Base-by-base conservation (phyloP, 2,113 vertebrate genomes). In the Tursiops truncatus region DNA sequence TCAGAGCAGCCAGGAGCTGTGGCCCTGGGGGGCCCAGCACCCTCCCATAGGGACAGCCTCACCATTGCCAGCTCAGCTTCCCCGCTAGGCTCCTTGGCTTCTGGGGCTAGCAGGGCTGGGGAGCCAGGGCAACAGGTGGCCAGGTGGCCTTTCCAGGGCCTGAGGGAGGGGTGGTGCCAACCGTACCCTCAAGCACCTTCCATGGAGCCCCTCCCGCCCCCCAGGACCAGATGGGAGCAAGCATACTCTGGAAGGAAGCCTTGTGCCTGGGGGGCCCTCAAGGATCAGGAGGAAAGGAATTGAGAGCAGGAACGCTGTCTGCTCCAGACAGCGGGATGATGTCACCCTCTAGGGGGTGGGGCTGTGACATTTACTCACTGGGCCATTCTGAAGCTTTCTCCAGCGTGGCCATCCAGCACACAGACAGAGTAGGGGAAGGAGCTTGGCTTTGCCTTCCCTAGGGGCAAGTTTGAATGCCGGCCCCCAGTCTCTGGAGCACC, bases 361-460 rank as follows among this genome's bases (percentile, higher is more conserved):
- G 9, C 21, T 62, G 26, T 18, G 31, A 44, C 4, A 6, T 41
- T 8, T 23, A 33, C 65, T 87, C 20, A 0, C 17, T 0, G 53
- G 18, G 47, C 67, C 11, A 1, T 36, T 58, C 63, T 1, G 7
- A 31, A 50, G 38, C 65, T 31, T 23, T 26, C 36, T 28, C 50
- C 26, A 5, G 23, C 0, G 0, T 6, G 20, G 82, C 25, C 63
- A 2, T 8, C 44, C 70, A 20, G 47, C 73, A 23, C 18, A 1
- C 11, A 26, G 41, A 60, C 74, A 26, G 47, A 17, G 8, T 9
- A 4, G 2, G 6, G 18, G 47, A 31, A 25, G 36, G 50, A 68
- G n/a, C 67, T 62, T 1, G 62, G 60, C 38, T 60, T 53, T 41
- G 25, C 53, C 26, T 8, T 20, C 76, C 15, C 44, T 4, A 5